These are phyloP conservation scores for Epicauta chinensis DNA, from an alignment of 1,140 invertebrate species.

Conservation along the genomic window DNA sequence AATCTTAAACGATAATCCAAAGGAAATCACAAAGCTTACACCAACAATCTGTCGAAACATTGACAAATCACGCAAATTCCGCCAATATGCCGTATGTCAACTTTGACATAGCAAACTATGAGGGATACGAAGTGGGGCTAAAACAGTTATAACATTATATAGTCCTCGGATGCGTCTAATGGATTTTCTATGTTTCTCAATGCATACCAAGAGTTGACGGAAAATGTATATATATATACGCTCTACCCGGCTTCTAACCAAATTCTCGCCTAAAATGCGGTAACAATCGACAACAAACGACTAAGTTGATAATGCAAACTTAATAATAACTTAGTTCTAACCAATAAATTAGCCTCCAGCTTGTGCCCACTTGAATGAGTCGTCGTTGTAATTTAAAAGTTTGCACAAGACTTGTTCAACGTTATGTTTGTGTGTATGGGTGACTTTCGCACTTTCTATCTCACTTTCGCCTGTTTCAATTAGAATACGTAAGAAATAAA, in stretches of 20 bases:
- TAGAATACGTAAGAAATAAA: no score
- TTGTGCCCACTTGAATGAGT: slow-evolving; percentile 20
- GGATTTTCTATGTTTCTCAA: slow-evolving; percentile 39
- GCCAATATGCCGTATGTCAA: no score
- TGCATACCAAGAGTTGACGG: slow-evolving; percentile 30
- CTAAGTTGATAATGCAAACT: slow-evolving; percentile 36
- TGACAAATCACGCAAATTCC: no score
- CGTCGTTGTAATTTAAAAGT: slow-evolving; percentile 19
- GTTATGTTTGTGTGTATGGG: no score
- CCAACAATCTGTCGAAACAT: no score
- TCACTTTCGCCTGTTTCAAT: no score
- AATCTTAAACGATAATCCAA: no score
- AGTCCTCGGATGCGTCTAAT: slow-evolving; percentile 36
- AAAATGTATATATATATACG: slow-evolving; percentile 24
- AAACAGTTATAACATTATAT: no score
- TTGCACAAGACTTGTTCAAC: background rate
- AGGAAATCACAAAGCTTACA: no score
- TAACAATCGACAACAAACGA: slow-evolving; percentile 33
- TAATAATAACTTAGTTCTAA: slow-evolving; percentile 28
- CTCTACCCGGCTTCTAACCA: slow-evolving; percentile 16
- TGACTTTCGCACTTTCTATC: no score
- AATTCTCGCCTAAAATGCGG: slow-evolving; percentile 19
- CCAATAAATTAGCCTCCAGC: slow-evolving; percentile 25
- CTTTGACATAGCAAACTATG: no score
- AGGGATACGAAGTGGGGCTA: no score